Evolutionary conservation across 2,888 invertebrate genomes (phyloP), one percentile per base, ranked within the genome.

Genomic region (Empis stercorea): DNA sequence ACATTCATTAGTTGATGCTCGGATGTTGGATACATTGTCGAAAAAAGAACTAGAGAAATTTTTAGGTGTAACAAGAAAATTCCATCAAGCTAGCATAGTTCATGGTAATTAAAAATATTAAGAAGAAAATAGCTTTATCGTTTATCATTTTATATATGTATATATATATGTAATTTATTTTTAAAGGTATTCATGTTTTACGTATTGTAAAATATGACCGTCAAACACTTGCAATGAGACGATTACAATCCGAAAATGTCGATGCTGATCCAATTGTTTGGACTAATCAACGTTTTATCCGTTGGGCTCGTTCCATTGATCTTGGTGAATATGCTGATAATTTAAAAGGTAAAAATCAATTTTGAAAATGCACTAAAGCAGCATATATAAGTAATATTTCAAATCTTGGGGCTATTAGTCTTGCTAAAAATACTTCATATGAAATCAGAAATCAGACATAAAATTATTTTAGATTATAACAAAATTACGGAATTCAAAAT

Each of bases 1-100:
- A 54, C 82, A 84, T 39, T 91, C 86, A 60, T 77, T 94, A 68
- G 89, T 95, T 16, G 94, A 95, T 67, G 94, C 93, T 3, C 77
- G 94, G 48, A 87, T 95, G 81, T 71, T 95, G 63, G 92, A 93
- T 63, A 87, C 89, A 50, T 76, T 95, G 57, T 89, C 89, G 60
- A 91, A 92, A 70, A 92, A 93, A 63, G 94, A 95, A 64, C 72
- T 95, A 60, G 94, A 94, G 68, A 94, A 93, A 68, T 84, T 91
- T 65, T 78, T 95, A 47, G 88, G 87, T 9, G 89, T 95, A 10
- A 89, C 88, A 34, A 77, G 92, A 52, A 93, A 93, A 70, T 93
- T 93, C 69, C 93, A 94, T 72, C 93, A 94, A 70, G 87, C 89
- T 10, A 92, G 92, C 57, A 85, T 95, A 56, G 87, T 93, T 45